These are phyloP conservation scores for Trissolcus japonicus DNA, from an alignment of 2,888 invertebrate genomes.

Conservation along the genomic window DNA sequence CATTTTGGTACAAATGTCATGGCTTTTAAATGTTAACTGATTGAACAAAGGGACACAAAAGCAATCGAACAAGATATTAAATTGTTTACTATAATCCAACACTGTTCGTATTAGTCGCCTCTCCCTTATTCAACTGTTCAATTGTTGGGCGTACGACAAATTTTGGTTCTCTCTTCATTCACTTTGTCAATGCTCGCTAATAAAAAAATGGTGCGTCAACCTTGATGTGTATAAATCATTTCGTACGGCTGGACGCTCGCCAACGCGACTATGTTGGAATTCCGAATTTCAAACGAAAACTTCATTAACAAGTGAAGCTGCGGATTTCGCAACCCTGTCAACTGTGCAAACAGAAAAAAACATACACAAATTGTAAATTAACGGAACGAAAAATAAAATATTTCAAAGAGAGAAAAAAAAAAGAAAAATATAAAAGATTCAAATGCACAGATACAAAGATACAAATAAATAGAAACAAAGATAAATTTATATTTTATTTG, in stretches of 20 bases:
- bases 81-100: too few species aligned
- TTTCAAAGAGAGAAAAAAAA: not conserved
- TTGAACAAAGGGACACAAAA: too few species aligned
- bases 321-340: slow-evolving; percentile 22
- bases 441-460: too few species aligned
- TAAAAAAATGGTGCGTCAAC: slow-evolving; percentile 54
- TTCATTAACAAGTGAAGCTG: slow-evolving; percentile 44
- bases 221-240: slow-evolving; percentile 56
- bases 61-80: too few species aligned
- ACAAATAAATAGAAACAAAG: not conserved
- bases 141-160: slow-evolving; percentile 15
- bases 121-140: not conserved
- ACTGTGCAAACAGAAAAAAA: not conserved
- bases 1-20: too few species aligned
- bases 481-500: not conserved
- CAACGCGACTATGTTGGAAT: slow-evolving; percentile 36
- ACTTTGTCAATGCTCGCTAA: slow-evolving; percentile 25
- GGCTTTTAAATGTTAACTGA: too few species aligned
- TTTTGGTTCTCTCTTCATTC: slow-evolving; percentile 36
- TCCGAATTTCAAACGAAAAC: slow-evolving; percentile 37
- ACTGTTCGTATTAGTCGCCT: too few species aligned
- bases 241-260: slow-evolving; percentile 27
- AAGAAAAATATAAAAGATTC: too few species aligned
- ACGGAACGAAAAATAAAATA: not conserved
- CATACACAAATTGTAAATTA: not conserved